phyloP scores from a whole-genome alignment of 2,113 vertebrate species.

The Megaceryle maxima region DNA sequence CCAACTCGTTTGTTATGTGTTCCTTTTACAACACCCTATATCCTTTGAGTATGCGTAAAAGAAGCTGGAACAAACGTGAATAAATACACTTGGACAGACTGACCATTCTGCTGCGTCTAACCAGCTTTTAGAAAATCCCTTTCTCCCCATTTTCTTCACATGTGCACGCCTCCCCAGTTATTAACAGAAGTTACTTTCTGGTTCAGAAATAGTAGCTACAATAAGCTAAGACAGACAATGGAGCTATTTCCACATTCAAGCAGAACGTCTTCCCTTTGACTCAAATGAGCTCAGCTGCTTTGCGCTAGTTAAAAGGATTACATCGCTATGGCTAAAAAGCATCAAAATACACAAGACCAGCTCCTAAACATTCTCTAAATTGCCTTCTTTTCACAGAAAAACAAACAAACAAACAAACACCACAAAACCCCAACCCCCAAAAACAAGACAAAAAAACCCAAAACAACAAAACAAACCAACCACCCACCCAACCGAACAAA shows the following conservation, averaged over 20 bases:
- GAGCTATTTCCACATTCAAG: not conserved
- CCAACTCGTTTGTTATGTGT: not conserved
- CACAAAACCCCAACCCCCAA: too few relatives aligned
- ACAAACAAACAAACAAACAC: too few relatives aligned
- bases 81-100: not conserved
- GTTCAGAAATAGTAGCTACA: not conserved
- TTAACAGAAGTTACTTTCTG: not conserved
- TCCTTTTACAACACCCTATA: not conserved
- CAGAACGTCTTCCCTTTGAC: not conserved
- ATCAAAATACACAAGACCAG: not conserved
- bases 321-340: not conserved
- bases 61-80: not conserved
- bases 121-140: not conserved
- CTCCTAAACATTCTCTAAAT: not conserved
- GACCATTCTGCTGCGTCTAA: not conserved
- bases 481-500: too few relatives aligned
- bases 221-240: not conserved
- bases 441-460: too few relatives aligned
- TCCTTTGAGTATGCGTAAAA: not conserved
- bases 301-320: not conserved
- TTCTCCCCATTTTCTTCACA: not conserved
- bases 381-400: not conserved
- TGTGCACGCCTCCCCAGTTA: not conserved
- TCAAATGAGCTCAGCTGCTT: not conserved
- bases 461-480: too few relatives aligned